Base-by-base conservation (phyloP, 2,888 invertebrate species). In the Ischnus inquisitorius region DNA sequence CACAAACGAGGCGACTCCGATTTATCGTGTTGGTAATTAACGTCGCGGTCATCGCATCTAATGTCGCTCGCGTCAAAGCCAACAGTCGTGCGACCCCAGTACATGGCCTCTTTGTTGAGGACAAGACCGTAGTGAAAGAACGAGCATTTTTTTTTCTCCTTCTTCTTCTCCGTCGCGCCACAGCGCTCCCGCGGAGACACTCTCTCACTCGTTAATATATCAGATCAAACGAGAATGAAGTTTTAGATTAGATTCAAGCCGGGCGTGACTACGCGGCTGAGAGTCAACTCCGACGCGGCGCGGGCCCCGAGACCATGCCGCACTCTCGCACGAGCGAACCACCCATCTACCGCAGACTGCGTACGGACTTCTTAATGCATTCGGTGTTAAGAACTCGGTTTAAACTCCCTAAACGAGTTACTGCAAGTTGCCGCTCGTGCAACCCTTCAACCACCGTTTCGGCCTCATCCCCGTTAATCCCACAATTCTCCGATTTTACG, bases 321-420 rank as follows among this genome's bases (percentile, higher is more conserved):
- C 12, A 19, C 19, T 60, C 28, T 25, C 34, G 60, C 60, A 60
- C 60, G 28, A 60, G 28, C 60, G 60, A 60, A 34, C 60, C 60
- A 22, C 69, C 28, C 65, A 65, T 81, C 68, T 68, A 41, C 28
- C 19, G 65, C 79, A 72, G 48, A 74, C 51, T 85, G 87, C 87
- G 87, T 86, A 87, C 85, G 85, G 88, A 88, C 85, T 88, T 88
- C 89, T 90, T 88, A 91, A 91, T 88, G 90, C 88, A 88, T 89
- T 90, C 88, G 86, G 86, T 81, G 87, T 85, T 85, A 88, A 90
- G 87, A 89, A 89, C 89, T 87, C 87, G 86, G 85, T 83, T 88
- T 84, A 88, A 91, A 90, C 89, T 90, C 88, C 81, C 85, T 88
- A 88, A 91, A 90, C 89, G 90, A 91, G 91, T 90, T 90, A 90